phyloP scores from a whole-genome alignment of 1,140 invertebrate species.

The Drosophila nigrodunni region DNA sequence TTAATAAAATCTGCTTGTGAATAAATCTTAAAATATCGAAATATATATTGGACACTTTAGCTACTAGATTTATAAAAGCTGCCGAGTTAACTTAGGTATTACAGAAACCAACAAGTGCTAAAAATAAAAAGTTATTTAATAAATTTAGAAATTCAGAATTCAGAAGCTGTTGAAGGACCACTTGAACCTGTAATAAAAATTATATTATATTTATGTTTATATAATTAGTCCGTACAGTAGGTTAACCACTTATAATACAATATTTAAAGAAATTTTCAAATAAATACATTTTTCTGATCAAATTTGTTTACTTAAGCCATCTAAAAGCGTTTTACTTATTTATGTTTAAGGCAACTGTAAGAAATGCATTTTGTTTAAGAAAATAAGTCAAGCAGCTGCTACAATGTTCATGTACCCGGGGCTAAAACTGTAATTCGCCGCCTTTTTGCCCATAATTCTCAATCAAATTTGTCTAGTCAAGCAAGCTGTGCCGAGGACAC shows the following conservation, averaged over 20 bases:
- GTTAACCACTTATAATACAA: no score
- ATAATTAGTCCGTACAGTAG: no score
- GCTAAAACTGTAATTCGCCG: not conserved
- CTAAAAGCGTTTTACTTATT: not conserved
- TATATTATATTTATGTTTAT: no score
- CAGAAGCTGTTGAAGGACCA: no score
- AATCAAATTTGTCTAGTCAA: constrained; percentile 41
- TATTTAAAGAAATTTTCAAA: no score
- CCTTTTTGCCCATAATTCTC: constrained; percentile 36
- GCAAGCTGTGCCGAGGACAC: constrained; percentile 25
- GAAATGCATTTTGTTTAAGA: not conserved
- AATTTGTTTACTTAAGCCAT: not conserved
- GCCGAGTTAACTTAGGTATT: no score
- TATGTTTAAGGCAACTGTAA: not conserved
- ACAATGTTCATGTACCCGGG: not conserved
- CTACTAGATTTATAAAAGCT: no score
- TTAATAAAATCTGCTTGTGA: not conserved
- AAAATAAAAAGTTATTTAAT: no score
- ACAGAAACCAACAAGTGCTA: no score
- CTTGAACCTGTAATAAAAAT: no score
- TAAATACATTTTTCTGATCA: not conserved
- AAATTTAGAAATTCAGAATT: no score
- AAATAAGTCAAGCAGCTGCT: constrained; percentile 14
- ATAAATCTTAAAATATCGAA: not conserved
- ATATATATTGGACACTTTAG: not conserved